Base-by-base conservation (phyloP, 2,113 vertebrate species). In the Penelope pileata region DNA sequence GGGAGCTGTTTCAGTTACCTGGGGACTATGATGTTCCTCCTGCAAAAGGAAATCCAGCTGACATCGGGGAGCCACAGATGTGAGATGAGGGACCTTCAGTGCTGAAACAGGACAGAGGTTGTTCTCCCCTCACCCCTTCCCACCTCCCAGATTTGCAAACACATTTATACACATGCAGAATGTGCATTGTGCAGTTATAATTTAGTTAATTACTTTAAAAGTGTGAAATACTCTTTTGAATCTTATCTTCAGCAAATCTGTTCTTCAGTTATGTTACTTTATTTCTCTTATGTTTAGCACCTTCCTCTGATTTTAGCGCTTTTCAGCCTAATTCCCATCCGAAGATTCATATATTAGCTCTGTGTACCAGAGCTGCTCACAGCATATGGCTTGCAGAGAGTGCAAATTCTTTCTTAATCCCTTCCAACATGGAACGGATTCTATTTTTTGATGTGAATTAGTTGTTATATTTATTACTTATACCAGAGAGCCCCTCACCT, bases 1-100 rank as follows among this genome's bases (percentile, higher is more conserved):
- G 2, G 81, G 86, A 86, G 59, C 16, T 90, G 30, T 96, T 91
- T 86, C 73, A 93, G 88, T 90, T 90, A 94, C 90, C 85, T 96
- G 75, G 2, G 34, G 36, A 16, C 36, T 67, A 16, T 27, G 83
- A 36, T 74, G 40, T 56, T 36, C 26, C 45, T 80, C 47, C 36
- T 38, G 45, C 45, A 82, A 67, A 82, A 53, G 22, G 34, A 51
- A 91, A 60, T 91, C 80, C 66, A 83, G 69, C 45, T 78, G 64
- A 60, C 38, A 27, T 29, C 0, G 3, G 88, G 40, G 53, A 88
- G 66, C 3, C 56, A 79, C 78, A 93, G 53, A 16, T 11, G 30
- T 48, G 51, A 72, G 47, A 59, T 17, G 23, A 9, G 3, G 8
- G 70, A 40, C 16, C 8, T 69, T 64, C 40, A 56, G 34, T 83